Conservation (phyloP, 2,888 invertebrate species). For the Nomada ferruginata region DNA sequence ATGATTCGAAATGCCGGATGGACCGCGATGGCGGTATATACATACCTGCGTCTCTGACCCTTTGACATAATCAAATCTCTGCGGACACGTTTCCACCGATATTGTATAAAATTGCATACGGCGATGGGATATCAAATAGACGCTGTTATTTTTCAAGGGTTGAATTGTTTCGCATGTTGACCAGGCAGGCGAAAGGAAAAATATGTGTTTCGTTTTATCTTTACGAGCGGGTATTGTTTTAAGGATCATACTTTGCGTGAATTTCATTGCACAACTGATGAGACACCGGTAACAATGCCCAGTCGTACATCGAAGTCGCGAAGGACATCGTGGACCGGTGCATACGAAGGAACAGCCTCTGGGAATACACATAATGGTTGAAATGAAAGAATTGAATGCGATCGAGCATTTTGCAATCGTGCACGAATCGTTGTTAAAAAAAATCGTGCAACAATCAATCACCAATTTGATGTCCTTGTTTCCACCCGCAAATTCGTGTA, state of each 20-base stretch:
- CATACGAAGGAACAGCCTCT: constrained; percentile 68
- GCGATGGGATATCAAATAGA: no score
- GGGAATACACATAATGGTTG: constrained; percentile 32
- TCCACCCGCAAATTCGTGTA: no score
- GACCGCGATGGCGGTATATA: constrained; percentile 16
- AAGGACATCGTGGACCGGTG: constrained; percentile 65
- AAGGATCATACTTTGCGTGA: constrained; percentile 73
- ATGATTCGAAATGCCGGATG: constrained; percentile 40
- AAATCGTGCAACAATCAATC: neutral
- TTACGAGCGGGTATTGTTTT: constrained; percentile 66
- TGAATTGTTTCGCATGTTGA: constrained; percentile 26
- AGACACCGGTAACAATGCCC: constrained; percentile 70
- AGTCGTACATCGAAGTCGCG: constrained; percentile 71
- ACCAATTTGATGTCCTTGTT: no score
- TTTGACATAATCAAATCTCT: neutral
- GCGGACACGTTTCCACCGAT: no score
- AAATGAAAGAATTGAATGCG: constrained; percentile 39
- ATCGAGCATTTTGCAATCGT: constrained; percentile 67
- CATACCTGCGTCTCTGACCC: neutral
- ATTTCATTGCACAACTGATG: constrained; percentile 68
- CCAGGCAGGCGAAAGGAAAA: constrained; percentile 5
- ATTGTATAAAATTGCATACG: no score
- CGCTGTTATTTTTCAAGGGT: neutral
- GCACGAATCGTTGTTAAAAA: constrained; percentile 41
- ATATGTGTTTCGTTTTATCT: constrained; percentile 55